Conservation (phyloP, 2,888 invertebrate species). For the Dryadula phaetusa region DNA sequence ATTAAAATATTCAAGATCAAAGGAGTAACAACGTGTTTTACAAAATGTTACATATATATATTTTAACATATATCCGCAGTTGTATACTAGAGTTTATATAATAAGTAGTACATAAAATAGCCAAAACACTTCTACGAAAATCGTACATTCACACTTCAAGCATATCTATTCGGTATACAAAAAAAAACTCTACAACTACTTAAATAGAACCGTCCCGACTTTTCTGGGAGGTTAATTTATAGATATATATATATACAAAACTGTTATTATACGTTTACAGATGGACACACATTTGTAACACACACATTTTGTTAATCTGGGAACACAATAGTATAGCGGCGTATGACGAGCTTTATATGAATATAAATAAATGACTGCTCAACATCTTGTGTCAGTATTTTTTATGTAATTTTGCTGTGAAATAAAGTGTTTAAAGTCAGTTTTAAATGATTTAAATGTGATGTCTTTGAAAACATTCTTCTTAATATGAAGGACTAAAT, state of each 20-base stretch:
- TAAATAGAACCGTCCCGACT: slow-evolving; percentile 44
- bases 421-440: background rate
- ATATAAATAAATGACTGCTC: slow-evolving; percentile 23
- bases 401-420: slow-evolving; percentile 12
- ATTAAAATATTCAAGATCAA: slow-evolving; percentile 18
- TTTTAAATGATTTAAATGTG: slow-evolving; percentile 13
- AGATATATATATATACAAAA: slow-evolving; percentile 36
- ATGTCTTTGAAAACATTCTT: slow-evolving; percentile 22
- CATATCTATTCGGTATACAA: slow-evolving; percentile 35
- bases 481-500: slow-evolving; percentile 1
- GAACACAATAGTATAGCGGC: slow-evolving; percentile 73
- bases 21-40: slow-evolving; percentile 15
- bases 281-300: slow-evolving; percentile 49
- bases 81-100: slow-evolving; percentile 22
- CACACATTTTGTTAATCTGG: slow-evolving; percentile 68
- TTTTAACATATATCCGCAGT: slow-evolving; percentile 1
- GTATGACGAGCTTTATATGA: slow-evolving; percentile 74
- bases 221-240: slow-evolving; percentile 42
- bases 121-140: slow-evolving; percentile 64
- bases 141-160: slow-evolving; percentile 39
- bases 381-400: background rate
- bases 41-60: slow-evolving; percentile 8
- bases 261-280: slow-evolving; percentile 39
- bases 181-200: slow-evolving; percentile 40
- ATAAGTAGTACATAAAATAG: slow-evolving; percentile 73